Evolutionary conservation across 2,888 invertebrate genomes (phyloP).

Genomic region (Polietes domitor): DNA sequence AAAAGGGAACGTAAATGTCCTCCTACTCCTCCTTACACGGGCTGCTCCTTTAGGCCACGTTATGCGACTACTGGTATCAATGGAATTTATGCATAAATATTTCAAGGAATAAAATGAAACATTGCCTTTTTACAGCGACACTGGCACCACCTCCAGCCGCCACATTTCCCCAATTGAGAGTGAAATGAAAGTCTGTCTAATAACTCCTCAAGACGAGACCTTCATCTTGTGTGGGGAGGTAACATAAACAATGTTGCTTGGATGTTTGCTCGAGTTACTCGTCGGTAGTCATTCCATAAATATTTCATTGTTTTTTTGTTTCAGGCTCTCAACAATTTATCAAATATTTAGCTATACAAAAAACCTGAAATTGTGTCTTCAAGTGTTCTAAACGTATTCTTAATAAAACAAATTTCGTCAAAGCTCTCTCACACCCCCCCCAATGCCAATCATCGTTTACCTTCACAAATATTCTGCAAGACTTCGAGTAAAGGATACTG

Average conservation of each 20-base stretch:
- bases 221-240: neutral
- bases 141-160: neutral
- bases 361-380: slow-evolving; percentile 17
- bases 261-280: neutral
- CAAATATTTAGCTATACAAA: slow-evolving; percentile 23
- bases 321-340: slow-evolving; percentile 9
- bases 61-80: neutral
- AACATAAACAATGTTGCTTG: no score
- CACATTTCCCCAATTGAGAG: neutral
- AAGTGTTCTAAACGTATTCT: slow-evolving; percentile 18
- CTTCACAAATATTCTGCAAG: neutral
- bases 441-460: slow-evolving; percentile 6
- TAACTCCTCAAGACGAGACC: no score
- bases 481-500: neutral
- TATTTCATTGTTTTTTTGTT: neutral
- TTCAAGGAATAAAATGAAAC: slow-evolving; percentile 1
- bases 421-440: neutral
- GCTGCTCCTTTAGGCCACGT: no score
- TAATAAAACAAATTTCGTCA: neutral
- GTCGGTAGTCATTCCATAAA: slow-evolving; percentile 9
- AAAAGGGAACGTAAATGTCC: neutral
- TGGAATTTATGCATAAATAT: slow-evolving; percentile 33
- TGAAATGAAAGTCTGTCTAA: no score
- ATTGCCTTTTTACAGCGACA: no score
- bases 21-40: no score